Conservation (phyloP, 2,888 invertebrate species). For the Nephrocerus scutellatus region DNA sequence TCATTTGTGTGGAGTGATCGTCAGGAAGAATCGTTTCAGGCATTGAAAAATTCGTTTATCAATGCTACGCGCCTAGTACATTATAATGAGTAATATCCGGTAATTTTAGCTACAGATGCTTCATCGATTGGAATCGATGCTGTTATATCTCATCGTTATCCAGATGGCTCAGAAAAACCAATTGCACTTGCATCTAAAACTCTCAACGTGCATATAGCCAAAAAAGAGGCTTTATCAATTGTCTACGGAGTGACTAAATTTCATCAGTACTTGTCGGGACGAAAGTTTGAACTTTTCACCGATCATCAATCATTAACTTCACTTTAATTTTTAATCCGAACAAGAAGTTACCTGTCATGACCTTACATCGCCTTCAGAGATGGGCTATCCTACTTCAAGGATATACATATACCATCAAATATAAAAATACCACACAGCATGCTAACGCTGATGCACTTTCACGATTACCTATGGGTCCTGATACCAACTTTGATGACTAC, state of each 20-base stretch:
- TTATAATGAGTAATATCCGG: conserved; percentile 16
- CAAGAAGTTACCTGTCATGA: conserved; percentile 18
- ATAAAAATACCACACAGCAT: conserved; percentile 14
- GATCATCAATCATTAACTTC: conserved; percentile 20
- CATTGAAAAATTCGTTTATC: too few species aligned
- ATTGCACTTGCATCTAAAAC: too few species aligned
- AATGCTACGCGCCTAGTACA: too few species aligned
- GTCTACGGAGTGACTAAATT: conserved; percentile 21
- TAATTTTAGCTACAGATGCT: conserved; percentile 15
- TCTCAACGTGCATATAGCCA: conserved; percentile 18
- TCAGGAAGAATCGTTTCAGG: too few species aligned
- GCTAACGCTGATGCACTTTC: conserved; percentile 22
- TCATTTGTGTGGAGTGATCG: too few species aligned
- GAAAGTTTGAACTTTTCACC: conserved; percentile 18
- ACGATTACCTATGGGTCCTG: conserved; percentile 18
- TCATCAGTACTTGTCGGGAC: conserved; percentile 21
- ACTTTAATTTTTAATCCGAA: conserved; percentile 18
- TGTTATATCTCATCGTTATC: conserved; percentile 8
- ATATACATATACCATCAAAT: conserved; percentile 16
- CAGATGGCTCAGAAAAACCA: conserved; percentile 15
- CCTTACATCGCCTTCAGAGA: conserved; percentile 17
- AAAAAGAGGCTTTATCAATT: conserved; percentile 21
- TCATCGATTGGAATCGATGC: conserved; percentile 18
- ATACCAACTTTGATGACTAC: conserved; percentile 13
- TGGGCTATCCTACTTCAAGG: conserved; percentile 19